Percentiles rank a stretch among this genome's conserved stretches.
Evolutionary conservation across 2,797 vertebrate species (phyloP).

Genomic region (Siniperca scherzeri): DNA sequence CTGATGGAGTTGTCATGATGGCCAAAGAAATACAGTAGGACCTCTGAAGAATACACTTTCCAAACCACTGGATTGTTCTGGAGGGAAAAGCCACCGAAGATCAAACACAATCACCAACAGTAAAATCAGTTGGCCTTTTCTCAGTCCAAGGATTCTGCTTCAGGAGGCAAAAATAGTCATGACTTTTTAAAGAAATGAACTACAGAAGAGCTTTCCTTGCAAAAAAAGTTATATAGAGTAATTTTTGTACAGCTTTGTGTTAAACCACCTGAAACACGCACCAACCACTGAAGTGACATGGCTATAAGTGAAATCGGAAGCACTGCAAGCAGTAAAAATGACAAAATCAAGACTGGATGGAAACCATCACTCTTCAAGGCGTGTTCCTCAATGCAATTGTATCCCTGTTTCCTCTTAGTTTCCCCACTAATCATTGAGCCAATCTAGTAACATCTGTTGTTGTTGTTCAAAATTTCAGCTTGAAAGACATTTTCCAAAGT

Average conservation of each 20-base stretch:
- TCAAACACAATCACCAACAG: conserved; percentile 60
- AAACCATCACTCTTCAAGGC: conserved; percentile 26
- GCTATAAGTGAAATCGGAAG: background rate
- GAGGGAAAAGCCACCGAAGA: conserved; percentile 54
- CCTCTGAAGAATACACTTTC: conserved; percentile 67
- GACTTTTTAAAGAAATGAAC: conserved; percentile 34
- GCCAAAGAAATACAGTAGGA: conserved; percentile 51
- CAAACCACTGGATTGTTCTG: conserved; percentile 65
- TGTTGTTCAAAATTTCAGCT: conserved; percentile 19
- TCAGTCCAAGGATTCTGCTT: conserved; percentile 58
- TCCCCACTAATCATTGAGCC: conserved; percentile 39
- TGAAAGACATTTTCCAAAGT: conserved; percentile 41
- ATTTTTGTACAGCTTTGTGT: conserved; percentile 38
- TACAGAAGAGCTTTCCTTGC: conserved; percentile 21
- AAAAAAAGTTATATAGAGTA: conserved; percentile 20
- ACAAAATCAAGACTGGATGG: conserved; percentile 34
- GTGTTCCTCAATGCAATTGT: background rate
- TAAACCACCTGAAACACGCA: conserved; percentile 23
- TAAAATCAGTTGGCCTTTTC: conserved; percentile 68
- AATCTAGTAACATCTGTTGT: conserved; percentile 18
- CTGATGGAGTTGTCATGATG: conserved; percentile 48
- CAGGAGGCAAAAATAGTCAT: conserved; percentile 33
- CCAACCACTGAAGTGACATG: conserved; percentile 3
- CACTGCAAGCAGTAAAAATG: background rate
- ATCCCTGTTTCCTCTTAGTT: background rate